phyloP scores from a whole-genome alignment of 2,888 invertebrate species.

The Cheilosia vulpina region DNA sequence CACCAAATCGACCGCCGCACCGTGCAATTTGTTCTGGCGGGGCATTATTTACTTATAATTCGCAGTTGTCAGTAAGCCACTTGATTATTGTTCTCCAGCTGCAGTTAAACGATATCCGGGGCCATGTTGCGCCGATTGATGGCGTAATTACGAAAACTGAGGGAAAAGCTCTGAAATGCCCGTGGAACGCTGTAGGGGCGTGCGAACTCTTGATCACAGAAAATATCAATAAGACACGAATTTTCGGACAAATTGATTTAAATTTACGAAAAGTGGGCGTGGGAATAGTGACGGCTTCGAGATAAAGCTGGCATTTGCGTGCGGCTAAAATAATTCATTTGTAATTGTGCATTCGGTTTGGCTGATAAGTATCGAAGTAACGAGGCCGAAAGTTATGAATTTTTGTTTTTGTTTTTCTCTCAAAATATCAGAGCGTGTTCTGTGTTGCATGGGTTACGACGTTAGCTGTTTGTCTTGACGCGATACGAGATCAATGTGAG shows the following conservation, averaged over 20 bases:
- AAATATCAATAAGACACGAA: constrained; percentile 71
- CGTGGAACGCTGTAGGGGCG: constrained; percentile 40
- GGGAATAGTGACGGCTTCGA: constrained; percentile 72
- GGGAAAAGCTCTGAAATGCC: constrained; percentile 24
- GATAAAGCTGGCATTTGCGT: constrained; percentile 71
- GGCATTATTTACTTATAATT: constrained; percentile 73
- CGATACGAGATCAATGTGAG: constrained; percentile 14
- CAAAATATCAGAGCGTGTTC: not conserved
- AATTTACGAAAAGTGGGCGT: constrained; percentile 72
- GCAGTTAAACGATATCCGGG: constrained; percentile 72
- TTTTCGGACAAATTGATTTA: constrained; percentile 73
- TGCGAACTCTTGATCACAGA: constrained; percentile 45
- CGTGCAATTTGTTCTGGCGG: constrained; percentile 60
- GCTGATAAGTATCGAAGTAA: constrained; percentile 52
- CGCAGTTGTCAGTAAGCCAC: constrained; percentile 73
- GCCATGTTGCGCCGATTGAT: constrained; percentile 62
- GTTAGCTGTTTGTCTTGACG: constrained; percentile 14
- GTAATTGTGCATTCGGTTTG: constrained; percentile 36
- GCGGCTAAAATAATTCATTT: constrained; percentile 64
- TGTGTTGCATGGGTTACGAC: not conserved
- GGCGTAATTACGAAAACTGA: constrained; percentile 62
- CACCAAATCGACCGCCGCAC: constrained; percentile 33
- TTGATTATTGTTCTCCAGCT: constrained; percentile 75
- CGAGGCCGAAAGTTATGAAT: constrained; percentile 65
- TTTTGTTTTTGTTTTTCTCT: constrained; percentile 1